Evolutionary conservation across 2,113 vertebrate genomes (phyloP), one percentile per base, ranked within the genome.

Genomic region (Bufo gargarizans): DNA sequence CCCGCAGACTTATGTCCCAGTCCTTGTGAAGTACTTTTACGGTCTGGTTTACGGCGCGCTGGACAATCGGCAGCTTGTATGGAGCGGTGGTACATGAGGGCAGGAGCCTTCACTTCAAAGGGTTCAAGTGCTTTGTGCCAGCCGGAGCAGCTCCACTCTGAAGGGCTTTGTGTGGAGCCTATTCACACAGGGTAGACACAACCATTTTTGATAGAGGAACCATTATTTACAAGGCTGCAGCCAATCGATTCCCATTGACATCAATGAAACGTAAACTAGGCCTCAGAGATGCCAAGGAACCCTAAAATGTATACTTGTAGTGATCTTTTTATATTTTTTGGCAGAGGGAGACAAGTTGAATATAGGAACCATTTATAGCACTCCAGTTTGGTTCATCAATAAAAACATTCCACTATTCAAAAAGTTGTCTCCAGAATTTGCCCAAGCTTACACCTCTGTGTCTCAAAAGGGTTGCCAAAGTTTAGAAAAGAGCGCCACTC

Each of bases 41-140:
- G 67, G 81, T 65, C 58, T 65, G 17, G 20, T 53, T 82, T 82
- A n/a, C 10, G 47, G 81, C 50, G 17, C 22, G 16, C n/a, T 10
- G 59, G 80, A 65, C 59, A 81, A 80, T 56, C 10, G 77, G 22
- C 55, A 56, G 77, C 49, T 78, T 78, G 50, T 80, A 17, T 58
- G 4, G 14, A 16, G 53, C 43, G 77, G 22, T 22, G 77, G 77
- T 56, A 79, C 77, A 79, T 14, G 22, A 22, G 53, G 20, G 50
- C 79, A 0, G 55, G 3, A 43, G 22, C 43, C 13, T 22, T 22
- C 77, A 22, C 22, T 80, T 80, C 55, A 80, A 80, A 80, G 22
- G 20, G n/a, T 56, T 55, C 11, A 33, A 80, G 78, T 33, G 55
- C 8, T 80, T 43, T 43, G 55, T 4, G 67, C 11, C 3, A 22